Base-by-base conservation (phyloP, 1,140 invertebrate species). In the Oryctes rhinoceros region DNA sequence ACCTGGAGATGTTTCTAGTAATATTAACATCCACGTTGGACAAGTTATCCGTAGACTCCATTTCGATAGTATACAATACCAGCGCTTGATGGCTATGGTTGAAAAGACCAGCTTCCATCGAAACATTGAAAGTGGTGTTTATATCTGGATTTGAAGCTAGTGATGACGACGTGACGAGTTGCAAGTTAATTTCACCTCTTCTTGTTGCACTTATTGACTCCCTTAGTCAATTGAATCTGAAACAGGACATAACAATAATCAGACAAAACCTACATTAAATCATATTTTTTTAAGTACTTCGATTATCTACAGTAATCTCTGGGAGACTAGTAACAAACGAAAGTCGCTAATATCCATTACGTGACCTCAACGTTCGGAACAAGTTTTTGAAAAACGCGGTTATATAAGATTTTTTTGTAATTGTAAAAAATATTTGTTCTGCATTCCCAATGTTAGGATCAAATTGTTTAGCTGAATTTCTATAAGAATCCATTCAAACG, bases 81-180 rank as follows among this genome's bases (percentile, higher is more conserved):
- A 84, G 76, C n/a, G 84, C 83, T 77, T 83, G 79, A 65, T 85
- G 84, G 65, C 82, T 84, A 76, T 82, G 81, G 80, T 85, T 85
- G 81, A 83, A 81, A 47, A 82, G n/a, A 5, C 81, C 65, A 49
- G 82, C 82, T 59, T 85, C 84, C 84, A 85, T 85, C 65, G 80
- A 82, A 30, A 81, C 83, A 85, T 84, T 84, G 82, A 78, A 65
- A 78, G 76, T 76, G 53, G 30, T 76, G 76, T 78, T 78, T 48
- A 53, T 48, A 35, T n/a, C 24, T 48, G 37, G 44, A 37, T 20
- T 53, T 48, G 76, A 53, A 39, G 18, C 20, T 48, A 48, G 13
- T 47, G 20, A 59, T 78, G 76, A 59, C 49, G 76, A 78, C 76
- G 76, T 76, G 74, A 76, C 65, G 18, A 67, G 30, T 67, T 67